Evolutionary conservation across 2,113 vertebrate species (phyloP).

Genomic region (Saguinus imperator): DNA sequence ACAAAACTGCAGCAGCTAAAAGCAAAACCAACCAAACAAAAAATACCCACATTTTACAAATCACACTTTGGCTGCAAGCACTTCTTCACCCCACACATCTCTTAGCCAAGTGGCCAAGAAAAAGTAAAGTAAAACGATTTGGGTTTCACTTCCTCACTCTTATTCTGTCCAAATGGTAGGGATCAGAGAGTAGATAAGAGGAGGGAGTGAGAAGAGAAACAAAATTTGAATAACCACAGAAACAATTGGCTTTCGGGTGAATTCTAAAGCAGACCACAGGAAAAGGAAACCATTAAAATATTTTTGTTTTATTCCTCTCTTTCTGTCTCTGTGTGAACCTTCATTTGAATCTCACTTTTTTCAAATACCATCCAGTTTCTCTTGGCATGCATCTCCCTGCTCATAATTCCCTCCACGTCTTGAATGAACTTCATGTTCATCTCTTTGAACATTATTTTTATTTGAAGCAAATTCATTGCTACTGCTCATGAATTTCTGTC

Average conservation of each 20-base stretch:
- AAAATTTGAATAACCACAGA: constrained; percentile 23
- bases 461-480: neutral
- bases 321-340: neutral
- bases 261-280: constrained; percentile 46
- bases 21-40: constrained; percentile 34
- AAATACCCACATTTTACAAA: neutral
- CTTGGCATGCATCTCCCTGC: neutral
- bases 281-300: constrained; percentile 43
- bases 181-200: neutral
- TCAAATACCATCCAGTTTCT: neutral
- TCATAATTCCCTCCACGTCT: neutral
- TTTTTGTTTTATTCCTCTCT: neutral
- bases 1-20: neutral
- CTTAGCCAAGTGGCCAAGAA: neutral
- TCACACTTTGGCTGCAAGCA: neutral
- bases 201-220: constrained; percentile 29
- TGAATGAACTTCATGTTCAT: neutral
- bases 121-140: neutral
- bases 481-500: neutral
- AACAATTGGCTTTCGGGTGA: constrained; percentile 29
- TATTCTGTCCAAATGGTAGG: neutral
- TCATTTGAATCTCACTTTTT: constrained; percentile 12
- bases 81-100: neutral
- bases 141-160: constrained; percentile 53
- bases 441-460: neutral